Conservation (phyloP, 1,140 invertebrate genomes). For the Neoseiulus cucumeris region DNA sequence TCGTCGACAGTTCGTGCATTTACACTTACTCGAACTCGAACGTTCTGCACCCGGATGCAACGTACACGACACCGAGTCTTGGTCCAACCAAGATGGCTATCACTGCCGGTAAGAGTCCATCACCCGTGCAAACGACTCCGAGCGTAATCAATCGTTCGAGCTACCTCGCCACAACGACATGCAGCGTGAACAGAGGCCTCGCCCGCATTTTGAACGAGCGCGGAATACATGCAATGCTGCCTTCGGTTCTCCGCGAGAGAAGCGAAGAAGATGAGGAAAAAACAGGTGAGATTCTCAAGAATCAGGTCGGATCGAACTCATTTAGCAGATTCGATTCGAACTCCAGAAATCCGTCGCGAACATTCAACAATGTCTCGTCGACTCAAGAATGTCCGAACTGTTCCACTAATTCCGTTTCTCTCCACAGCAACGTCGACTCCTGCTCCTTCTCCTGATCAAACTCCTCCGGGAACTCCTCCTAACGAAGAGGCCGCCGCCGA, state of each 20-base stretch:
- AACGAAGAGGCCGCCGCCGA: not conserved
- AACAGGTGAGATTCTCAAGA: not conserved
- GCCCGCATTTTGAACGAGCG: conserved; percentile 59
- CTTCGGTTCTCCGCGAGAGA: conserved; percentile 14
- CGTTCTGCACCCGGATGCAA: conserved; percentile 61
- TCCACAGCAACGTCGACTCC: conserved; percentile 42
- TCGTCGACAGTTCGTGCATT: conserved; percentile 42
- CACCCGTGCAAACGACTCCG: conserved; percentile 31
- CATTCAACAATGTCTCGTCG: conserved; percentile 1
- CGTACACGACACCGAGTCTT: conserved; percentile 37
- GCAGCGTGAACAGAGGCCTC: conserved; percentile 51
- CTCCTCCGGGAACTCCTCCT: conserved; percentile 32
- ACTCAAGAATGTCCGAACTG: conserved; percentile 29
- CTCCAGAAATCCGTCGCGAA: conserved; percentile 5
- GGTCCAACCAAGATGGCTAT: conserved; percentile 18
- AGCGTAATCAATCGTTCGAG: not conserved
- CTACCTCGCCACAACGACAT: conserved; percentile 38
- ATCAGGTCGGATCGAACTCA: too few relatives aligned
- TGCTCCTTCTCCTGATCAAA: conserved; percentile 50
- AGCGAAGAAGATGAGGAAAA: not conserved
- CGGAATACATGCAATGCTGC: conserved; percentile 44
- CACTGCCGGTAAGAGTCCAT: conserved; percentile 22
- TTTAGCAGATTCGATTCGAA: not conserved
- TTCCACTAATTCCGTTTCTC: conserved; percentile 23
- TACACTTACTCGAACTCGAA: conserved; percentile 76